A percentile compares a stretch with the other conserved stretches of the same genome.
Evolutionary conservation across 2,888 invertebrate genomes (phyloP).

Genomic region (Polymixis lichenea): DNA sequence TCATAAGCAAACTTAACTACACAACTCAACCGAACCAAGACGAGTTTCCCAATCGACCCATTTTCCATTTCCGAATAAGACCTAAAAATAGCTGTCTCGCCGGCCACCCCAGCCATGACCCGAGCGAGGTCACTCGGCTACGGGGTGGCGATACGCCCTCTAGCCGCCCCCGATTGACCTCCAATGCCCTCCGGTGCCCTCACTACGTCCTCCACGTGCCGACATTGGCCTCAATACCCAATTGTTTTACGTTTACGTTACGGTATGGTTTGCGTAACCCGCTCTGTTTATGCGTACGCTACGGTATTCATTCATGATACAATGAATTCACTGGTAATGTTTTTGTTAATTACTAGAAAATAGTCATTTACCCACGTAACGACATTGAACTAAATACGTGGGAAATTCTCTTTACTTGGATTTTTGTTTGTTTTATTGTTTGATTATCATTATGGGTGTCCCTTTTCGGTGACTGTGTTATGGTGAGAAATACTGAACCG

Average conservation of each 20-base stretch:
- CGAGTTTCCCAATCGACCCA: not conserved
- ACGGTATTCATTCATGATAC: conserved; percentile 27
- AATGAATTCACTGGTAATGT: conserved; percentile 43
- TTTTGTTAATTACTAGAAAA: conserved; percentile 58
- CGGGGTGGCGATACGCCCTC: conserved; percentile 61
- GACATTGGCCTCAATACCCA: conserved; percentile 69
- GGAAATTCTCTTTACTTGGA: conserved; percentile 51
- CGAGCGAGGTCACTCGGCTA: conserved; percentile 66
- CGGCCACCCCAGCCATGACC: conserved; percentile 53
- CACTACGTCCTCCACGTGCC: conserved; percentile 56
- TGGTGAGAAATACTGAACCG: conserved; percentile 20
- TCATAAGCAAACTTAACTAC: conserved; percentile 6
- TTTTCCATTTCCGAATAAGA: conserved; percentile 7
- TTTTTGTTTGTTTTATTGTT: conserved; percentile 41
- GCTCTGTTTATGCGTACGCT: conserved; percentile 34
- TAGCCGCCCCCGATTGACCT: conserved; percentile 51
- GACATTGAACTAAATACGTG: conserved; percentile 70
- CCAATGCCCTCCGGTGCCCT: conserved; percentile 55
- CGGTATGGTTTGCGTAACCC: conserved; percentile 43
- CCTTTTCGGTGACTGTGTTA: conserved; percentile 26
- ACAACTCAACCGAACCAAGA: not conserved
- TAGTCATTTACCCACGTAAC: conserved; percentile 57
- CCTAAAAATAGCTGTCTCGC: conserved; percentile 51
- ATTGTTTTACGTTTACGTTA: conserved; percentile 60
- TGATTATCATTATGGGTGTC: conserved; percentile 1